Percentiles rank a stretch among this genome's conserved stretches.
Conservation (phyloP, 2,888 invertebrate species). For the Oligia latruncula region DNA sequence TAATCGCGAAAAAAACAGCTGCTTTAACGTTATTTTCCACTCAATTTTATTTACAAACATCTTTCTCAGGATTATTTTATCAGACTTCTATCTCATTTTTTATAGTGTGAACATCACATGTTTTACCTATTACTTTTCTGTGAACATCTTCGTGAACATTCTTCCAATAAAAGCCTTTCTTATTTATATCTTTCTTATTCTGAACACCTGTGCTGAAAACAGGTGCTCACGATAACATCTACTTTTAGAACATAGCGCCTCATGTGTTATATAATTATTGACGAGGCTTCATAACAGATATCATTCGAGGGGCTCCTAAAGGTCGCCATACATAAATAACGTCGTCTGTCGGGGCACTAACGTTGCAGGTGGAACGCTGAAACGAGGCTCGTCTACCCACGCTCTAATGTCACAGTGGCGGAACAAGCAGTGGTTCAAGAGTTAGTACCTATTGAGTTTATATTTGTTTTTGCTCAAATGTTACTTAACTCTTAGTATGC, state of each 20-base stretch:
- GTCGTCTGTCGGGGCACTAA: conserved; percentile 36
- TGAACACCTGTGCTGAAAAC: conserved; percentile 41
- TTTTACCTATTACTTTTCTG: not conserved
- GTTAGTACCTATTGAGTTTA: not conserved
- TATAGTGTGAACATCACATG: not conserved
- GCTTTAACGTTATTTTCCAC: not conserved
- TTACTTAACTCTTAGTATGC: too few species aligned
- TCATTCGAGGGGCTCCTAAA: conserved; percentile 45
- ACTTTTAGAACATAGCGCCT: conserved; percentile 28
- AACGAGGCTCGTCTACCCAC: conserved; percentile 48
- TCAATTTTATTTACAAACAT: not conserved
- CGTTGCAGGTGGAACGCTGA: conserved; percentile 52
- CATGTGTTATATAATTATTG: conserved; percentile 28
- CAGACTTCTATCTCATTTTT: too few species aligned
- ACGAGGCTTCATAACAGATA: conserved; percentile 42
- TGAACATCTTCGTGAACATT: not conserved
- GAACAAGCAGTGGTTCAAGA: conserved; percentile 26
- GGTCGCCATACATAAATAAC: conserved; percentile 61
- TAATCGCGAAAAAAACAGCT: not conserved
- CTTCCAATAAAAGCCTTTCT: conserved; percentile 12
- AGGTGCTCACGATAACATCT: conserved; percentile 44
- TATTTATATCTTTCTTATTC: conserved; percentile 9
- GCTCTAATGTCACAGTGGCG: conserved; percentile 40
- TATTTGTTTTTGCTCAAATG: not conserved
- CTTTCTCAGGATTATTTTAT: not conserved